Conservation (phyloP, 2,888 invertebrate genomes). For the Leptinotarsa tumamoca region DNA sequence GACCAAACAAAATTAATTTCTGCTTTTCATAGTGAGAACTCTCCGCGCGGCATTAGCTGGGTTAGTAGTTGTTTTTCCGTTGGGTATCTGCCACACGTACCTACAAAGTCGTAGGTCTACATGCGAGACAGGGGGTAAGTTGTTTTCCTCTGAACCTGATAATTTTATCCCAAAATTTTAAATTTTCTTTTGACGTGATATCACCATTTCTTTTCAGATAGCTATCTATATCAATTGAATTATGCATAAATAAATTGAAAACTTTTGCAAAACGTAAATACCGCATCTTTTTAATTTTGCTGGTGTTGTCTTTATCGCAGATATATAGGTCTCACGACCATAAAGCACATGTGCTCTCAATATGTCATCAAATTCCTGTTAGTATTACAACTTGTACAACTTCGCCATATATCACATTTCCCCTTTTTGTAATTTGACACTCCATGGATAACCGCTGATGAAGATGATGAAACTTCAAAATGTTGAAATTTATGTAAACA, state of each 20-base stretch:
- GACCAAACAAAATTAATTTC: too few relatives aligned
- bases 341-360: slow-evolving; percentile 25
- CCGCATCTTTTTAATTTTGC: not conserved
- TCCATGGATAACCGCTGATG: slow-evolving; percentile 14
- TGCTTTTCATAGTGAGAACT: too few relatives aligned
- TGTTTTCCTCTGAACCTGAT: too few relatives aligned
- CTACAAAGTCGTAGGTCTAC: too few relatives aligned
- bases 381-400: slow-evolving; percentile 20
- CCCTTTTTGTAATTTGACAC: slow-evolving; percentile 19
- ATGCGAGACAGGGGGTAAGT: too few relatives aligned
- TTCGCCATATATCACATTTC: slow-evolving; percentile 24
- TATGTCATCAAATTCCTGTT: slow-evolving; percentile 32
- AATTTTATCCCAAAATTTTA: too few relatives aligned
- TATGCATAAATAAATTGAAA: not conserved
- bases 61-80: too few relatives aligned
- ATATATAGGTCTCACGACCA: slow-evolving; percentile 7
- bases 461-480: slow-evolving; percentile 24
- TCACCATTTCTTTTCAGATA: not conserved
- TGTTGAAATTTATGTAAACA: slow-evolving; percentile 4
- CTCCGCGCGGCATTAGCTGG: too few relatives aligned
- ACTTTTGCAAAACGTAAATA: slow-evolving; percentile 11
- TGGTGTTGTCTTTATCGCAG: slow-evolving; percentile 5
- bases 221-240: not conserved
- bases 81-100: too few relatives aligned
- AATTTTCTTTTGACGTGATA: not conserved